Percentiles rank a stretch among this genome's conserved stretches.
Evolutionary conservation across 1,140 invertebrate genomes (phyloP).

Genomic region (Camponotus pennsylvanicus): DNA sequence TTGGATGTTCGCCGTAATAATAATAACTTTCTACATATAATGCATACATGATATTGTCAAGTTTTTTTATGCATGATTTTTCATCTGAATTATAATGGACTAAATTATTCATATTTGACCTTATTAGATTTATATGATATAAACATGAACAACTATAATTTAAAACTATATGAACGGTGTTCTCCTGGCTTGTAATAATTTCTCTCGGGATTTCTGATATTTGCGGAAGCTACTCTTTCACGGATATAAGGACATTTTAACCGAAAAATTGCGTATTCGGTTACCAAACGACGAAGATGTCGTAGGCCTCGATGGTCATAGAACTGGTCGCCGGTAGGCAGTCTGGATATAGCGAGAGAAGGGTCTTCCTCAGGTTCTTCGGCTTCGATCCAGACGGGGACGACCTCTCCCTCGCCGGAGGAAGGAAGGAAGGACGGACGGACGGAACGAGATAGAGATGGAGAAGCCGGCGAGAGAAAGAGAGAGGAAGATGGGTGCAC

Average conservation of each 20-base stretch:
- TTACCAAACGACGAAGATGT: constrained; percentile 61
- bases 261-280: background rate
- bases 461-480: constrained; percentile 65
- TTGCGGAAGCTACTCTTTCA: background rate
- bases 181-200: background rate
- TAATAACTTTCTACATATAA: background rate
- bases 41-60: background rate
- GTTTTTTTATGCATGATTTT: background rate
- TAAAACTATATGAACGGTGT: background rate
- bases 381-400: constrained; percentile 72
- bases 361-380: constrained; percentile 71
- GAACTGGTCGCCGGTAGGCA: constrained; percentile 68
- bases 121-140: constrained; percentile 16
- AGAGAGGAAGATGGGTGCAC: constrained; percentile 75
- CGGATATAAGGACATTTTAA: constrained; percentile 8
- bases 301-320: constrained; percentile 69
- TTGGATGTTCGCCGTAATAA: constrained; percentile 2
- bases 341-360: constrained; percentile 66
- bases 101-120: background rate
- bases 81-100: constrained; percentile 3
- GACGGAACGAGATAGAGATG: constrained; percentile 51
- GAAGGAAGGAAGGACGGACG: constrained; percentile 58
- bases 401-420: constrained; percentile 57
- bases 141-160: background rate
- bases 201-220: background rate